Evolutionary conservation across 2,797 vertebrate species (phyloP).

Genomic region (Falco columbarius): DNA sequence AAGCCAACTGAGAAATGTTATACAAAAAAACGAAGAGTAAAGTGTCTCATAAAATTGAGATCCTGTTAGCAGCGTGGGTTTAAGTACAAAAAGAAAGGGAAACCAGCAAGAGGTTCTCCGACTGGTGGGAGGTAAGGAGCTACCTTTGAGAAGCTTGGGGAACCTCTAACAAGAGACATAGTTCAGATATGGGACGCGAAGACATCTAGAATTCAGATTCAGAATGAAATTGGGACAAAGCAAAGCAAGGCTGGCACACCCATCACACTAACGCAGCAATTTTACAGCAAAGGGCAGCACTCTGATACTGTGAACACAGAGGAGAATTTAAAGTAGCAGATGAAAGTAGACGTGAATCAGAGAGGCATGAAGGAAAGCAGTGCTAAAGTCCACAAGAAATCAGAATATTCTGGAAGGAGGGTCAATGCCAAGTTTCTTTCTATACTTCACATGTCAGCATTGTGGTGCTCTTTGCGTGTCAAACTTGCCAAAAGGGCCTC

Average conservation of each 20-base stretch:
- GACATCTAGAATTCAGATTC: neutral
- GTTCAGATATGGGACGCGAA: neutral
- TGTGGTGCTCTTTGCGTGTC: neutral
- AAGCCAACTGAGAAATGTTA: neutral
- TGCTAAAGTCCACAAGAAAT: neutral
- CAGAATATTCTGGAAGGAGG: neutral
- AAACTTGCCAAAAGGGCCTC: neutral
- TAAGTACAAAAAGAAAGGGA: neutral
- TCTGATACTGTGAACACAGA: neutral
- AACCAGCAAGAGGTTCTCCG: neutral
- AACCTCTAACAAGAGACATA: neutral
- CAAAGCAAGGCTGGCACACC: neutral
- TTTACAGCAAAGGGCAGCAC: neutral
- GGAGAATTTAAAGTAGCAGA: neutral
- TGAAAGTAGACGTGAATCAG: neutral
- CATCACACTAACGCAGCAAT: neutral
- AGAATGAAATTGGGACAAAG: neutral
- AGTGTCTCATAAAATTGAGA: neutral
- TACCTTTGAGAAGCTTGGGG: neutral
- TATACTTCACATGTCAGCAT: neutral
- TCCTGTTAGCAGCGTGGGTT: neutral
- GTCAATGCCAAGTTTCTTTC: neutral
- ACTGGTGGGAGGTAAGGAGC: neutral
- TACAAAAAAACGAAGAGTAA: neutral
- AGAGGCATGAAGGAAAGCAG: neutral